Evolutionary conservation across 1,140 invertebrate genomes (phyloP).

Genomic region (Drosophila kanapiae): DNA sequence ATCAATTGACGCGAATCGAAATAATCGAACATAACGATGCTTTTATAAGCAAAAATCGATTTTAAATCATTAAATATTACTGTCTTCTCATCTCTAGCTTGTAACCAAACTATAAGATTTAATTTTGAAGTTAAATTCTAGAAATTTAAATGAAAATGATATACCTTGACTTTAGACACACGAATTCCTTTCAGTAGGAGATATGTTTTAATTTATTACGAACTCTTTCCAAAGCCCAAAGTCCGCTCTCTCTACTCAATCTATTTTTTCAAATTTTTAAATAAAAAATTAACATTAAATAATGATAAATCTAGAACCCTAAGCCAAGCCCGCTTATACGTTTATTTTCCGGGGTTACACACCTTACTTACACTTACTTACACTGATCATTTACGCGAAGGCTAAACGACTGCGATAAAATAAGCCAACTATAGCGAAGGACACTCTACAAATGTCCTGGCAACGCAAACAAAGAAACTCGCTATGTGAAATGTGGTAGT

Average conservation of each 20-base stretch:
- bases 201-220: background rate
- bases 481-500: constrained; percentile 29
- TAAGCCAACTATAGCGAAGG: constrained; percentile 29
- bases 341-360: constrained; percentile 4
- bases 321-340: background rate
- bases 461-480: constrained; percentile 25
- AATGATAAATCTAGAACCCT: constrained; percentile 3
- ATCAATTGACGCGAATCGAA: too few species aligned
- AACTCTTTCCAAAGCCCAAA: background rate
- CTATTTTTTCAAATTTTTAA: constrained; percentile 1
- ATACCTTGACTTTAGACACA: background rate
- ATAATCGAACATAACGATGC: background rate
- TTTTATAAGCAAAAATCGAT: background rate
- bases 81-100: too few species aligned
- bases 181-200: too few species aligned
- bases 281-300: background rate
- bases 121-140: background rate
- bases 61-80: background rate
- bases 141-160: background rate
- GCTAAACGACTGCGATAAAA: constrained; percentile 26
- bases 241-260: constrained; percentile 63
- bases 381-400: constrained; percentile 33
- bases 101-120: background rate
- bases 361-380: constrained; percentile 59
- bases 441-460: constrained; percentile 56